Conservation (phyloP, 1,140 invertebrate species). For the Bilobella aurantiaca region DNA sequence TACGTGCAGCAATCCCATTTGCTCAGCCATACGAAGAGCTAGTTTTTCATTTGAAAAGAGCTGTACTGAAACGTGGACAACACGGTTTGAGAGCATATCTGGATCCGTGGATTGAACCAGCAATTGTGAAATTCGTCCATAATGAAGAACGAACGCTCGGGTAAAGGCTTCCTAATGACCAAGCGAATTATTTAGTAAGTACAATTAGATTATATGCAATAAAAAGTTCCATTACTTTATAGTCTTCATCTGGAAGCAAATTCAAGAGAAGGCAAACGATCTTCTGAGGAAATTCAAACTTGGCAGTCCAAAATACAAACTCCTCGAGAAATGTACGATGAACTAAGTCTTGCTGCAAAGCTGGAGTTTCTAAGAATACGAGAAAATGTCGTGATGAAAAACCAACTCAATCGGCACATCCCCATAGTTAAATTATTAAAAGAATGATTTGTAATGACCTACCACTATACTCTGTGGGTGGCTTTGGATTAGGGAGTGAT, state of each 20-base stretch:
- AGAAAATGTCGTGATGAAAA: conserved; percentile 10
- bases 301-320: conserved; percentile 94
- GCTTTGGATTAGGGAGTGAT: conserved; percentile 66
- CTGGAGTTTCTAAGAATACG: conserved; percentile 57
- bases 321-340: conserved; percentile 88
- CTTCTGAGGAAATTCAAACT: conserved; percentile 94
- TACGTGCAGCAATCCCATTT: conserved; percentile 78
- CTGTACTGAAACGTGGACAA: conserved; percentile 93
- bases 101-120: conserved; percentile 73
- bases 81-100: conserved; percentile 82
- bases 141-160: conserved; percentile 87
- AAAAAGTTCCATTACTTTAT: conserved; percentile 56
- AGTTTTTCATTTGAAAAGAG: conserved; percentile 88
- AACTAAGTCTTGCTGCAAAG: conserved; percentile 61
- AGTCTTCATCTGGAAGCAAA: conserved; percentile 87
- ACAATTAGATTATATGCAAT: conserved; percentile 10
- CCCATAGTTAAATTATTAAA: too few species aligned
- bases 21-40: conserved; percentile 77
- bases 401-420: neutral
- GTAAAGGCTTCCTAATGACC: conserved; percentile 70
- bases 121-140: conserved; percentile 83
- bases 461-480: conserved; percentile 64
- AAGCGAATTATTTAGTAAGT: conserved; percentile 12
- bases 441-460: neutral
- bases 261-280: conserved; percentile 90